These are phyloP conservation scores for Corythoichthys intestinalis DNA, from an alignment of 2,113 vertebrate species.

Conservation along the genomic window DNA sequence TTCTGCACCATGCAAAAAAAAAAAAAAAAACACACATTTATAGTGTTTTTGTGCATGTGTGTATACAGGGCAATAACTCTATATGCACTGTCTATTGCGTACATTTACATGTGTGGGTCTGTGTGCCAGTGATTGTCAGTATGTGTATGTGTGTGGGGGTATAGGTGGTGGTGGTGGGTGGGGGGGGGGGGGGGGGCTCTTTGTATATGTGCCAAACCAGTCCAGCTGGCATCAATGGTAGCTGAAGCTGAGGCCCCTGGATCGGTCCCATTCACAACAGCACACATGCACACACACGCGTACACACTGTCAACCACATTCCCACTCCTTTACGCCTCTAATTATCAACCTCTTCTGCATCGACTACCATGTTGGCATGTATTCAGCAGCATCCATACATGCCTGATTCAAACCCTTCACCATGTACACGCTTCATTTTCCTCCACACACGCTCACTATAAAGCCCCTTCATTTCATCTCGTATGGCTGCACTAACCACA, in stretches of 20 bases:
- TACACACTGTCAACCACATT: slow-evolving; percentile 41
- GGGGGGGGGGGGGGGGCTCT: slow-evolving; percentile 34
- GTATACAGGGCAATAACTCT: not conserved
- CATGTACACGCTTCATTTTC: slow-evolving; percentile 57
- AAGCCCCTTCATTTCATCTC: slow-evolving; percentile 52
- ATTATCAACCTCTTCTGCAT: slow-evolving; percentile 71
- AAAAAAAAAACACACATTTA: not conserved
- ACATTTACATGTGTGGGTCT: slow-evolving; percentile 23
- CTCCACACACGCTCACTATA: slow-evolving; percentile 39
- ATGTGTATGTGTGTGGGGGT: slow-evolving; percentile 16
- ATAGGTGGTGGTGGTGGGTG: slow-evolving; percentile 20
- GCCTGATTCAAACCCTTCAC: slow-evolving; percentile 65
- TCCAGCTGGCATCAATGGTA: slow-evolving; percentile 65
- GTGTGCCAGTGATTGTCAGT: slow-evolving; percentile 33
- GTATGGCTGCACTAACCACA: slow-evolving; percentile 46
- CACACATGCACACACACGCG: slow-evolving; percentile 25
- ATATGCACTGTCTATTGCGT: slow-evolving; percentile 12
- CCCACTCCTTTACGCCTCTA: slow-evolving; percentile 56
- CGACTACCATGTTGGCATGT: slow-evolving; percentile 61
- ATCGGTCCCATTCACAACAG: slow-evolving; percentile 48
- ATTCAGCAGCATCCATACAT: slow-evolving; percentile 62
- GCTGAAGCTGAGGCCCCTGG: slow-evolving; percentile 57
- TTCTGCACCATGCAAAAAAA: slow-evolving; percentile 17
- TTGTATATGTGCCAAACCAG: slow-evolving; percentile 57
- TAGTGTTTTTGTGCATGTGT: slow-evolving; percentile 14